Base-by-base conservation (phyloP, 2,113 vertebrate species). In the Phaetusa simplex region DNA sequence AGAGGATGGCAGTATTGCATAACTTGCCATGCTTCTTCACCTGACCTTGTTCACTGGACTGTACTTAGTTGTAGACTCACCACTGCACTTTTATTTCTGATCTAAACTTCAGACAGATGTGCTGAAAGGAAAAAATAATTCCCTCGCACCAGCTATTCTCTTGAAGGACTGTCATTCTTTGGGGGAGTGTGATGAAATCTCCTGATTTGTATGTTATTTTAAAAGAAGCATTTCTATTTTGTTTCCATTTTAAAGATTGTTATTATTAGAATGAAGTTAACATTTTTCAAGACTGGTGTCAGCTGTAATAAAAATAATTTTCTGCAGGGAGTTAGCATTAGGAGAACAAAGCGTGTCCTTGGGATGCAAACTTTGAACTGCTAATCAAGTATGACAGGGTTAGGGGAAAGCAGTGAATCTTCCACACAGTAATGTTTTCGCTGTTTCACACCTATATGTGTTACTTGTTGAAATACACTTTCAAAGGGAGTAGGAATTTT, bases 1-100 rank as follows among this genome's bases (percentile, higher is more conserved):
- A 82, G 13, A 66, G 34, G 71, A 61, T 19, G 21, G 58, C 21
- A 30, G 0, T 61, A 2, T 52, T 38, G 21, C 1, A 0, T 49
- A 83, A 58, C 38, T 27, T 61, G 49, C 23, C 5, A 1, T 53
- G 24, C 50, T 22, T 55, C 83, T 94, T 56, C 45, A 53, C 19
- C 34, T 58, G 27, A 30, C 21, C 55, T 81, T 3, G 0, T 72
- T 77, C 23, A 22, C 29, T 67, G 56, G 38, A 18, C 45, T 81
- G 27, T 4, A 7, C 9, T 47, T 8, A 16, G 10, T n/a, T 8
- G 2, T 13, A 19, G 40, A 30, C 17, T 69, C 5, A 10, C 26
- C 50, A 6, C 50, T 91, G 72, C 23, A 65, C 16, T 88, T 69
- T 47, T 47, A 23, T 12, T 90, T 76, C 47, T 43, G 20, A 72